Conservation (phyloP, 1,140 invertebrate species). For the Ericerus pela region DNA sequence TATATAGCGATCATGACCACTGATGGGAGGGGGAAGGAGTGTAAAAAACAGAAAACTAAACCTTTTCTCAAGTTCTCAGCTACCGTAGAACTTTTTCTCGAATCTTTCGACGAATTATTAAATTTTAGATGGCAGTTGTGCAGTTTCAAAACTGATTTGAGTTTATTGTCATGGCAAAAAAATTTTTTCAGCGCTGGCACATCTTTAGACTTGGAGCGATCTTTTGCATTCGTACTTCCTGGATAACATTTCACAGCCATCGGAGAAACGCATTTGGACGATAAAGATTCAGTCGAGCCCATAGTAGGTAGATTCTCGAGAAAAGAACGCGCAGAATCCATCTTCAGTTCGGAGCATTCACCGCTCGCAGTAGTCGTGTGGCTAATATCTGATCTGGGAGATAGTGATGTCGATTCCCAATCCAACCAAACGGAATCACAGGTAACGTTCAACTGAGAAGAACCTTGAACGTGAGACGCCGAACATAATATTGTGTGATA, state of each 20-base stretch:
- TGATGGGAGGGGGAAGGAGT: too few relatives aligned
- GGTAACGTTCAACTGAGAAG: slow-evolving; percentile 3
- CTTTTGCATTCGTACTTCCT: neutral
- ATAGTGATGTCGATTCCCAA: slow-evolving; percentile 9
- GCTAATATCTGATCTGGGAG: slow-evolving; percentile 13
- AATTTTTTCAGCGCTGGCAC: neutral
- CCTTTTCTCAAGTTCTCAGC: neutral
- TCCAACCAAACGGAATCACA: slow-evolving; percentile 9
- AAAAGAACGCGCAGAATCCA: neutral
- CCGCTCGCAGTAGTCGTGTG: neutral
- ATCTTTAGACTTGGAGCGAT: neutral
- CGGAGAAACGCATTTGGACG: neutral
- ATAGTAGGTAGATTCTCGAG: neutral
- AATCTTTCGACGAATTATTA: neutral
- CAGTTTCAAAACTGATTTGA: neutral
- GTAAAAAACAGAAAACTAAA: too few relatives aligned
- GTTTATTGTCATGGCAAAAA: neutral
- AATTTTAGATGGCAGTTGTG: slow-evolving; percentile 1
- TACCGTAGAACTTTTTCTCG: neutral
- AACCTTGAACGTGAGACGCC: neutral
- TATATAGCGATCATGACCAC: neutral
- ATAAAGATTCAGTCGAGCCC: neutral
- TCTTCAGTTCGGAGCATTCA: slow-evolving; percentile 2
- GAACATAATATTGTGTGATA: neutral
- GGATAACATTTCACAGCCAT: slow-evolving; percentile 8